Conservation (phyloP, 2,888 invertebrate species). For the Cephus sareptanus region DNA sequence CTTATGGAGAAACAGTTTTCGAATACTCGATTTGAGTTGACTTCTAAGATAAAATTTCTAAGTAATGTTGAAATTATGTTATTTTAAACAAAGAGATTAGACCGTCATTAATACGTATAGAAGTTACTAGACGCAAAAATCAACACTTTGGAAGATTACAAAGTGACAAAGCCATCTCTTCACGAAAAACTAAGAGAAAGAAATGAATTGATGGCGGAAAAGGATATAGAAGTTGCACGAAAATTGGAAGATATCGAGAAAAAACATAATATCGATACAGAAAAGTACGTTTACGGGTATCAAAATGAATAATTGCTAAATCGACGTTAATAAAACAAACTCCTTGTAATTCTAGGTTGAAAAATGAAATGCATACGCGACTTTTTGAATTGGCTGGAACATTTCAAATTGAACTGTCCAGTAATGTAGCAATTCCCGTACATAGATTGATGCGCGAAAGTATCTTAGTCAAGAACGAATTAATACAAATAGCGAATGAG, state of each 20-base stretch:
- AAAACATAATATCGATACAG: slow-evolving; percentile 47
- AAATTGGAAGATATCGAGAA: slow-evolving; percentile 35
- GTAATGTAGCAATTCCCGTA: slow-evolving; percentile 36
- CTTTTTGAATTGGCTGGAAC: slow-evolving; percentile 40
- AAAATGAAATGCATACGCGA: slow-evolving; percentile 46
- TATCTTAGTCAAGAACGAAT: slow-evolving; percentile 47
- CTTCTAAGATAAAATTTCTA: slow-evolving; percentile 47
- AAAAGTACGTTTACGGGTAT: slow-evolving; percentile 42
- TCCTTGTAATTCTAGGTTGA: slow-evolving; percentile 41
- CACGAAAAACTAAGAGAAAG: slow-evolving; percentile 37
- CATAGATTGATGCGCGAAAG: slow-evolving; percentile 52
- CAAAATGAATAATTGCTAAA: neutral
- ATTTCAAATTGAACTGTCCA: slow-evolving; percentile 44
- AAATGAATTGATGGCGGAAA: slow-evolving; percentile 30
- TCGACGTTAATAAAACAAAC: neutral
- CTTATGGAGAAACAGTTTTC: slow-evolving; percentile 39
- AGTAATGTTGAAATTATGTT: slow-evolving; percentile 38
- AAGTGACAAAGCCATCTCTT: slow-evolving; percentile 35
- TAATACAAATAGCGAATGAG: slow-evolving; percentile 28
- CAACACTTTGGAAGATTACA: slow-evolving; percentile 53
- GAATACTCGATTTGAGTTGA: slow-evolving; percentile 35
- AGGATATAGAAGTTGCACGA: slow-evolving; percentile 37
- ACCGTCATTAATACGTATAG: neutral
- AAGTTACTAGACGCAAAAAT: slow-evolving; percentile 47
- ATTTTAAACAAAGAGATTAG: neutral